These are phyloP conservation scores for Indicator indicator DNA, from an alignment of 2,113 vertebrate species.

Conservation along the genomic window DNA sequence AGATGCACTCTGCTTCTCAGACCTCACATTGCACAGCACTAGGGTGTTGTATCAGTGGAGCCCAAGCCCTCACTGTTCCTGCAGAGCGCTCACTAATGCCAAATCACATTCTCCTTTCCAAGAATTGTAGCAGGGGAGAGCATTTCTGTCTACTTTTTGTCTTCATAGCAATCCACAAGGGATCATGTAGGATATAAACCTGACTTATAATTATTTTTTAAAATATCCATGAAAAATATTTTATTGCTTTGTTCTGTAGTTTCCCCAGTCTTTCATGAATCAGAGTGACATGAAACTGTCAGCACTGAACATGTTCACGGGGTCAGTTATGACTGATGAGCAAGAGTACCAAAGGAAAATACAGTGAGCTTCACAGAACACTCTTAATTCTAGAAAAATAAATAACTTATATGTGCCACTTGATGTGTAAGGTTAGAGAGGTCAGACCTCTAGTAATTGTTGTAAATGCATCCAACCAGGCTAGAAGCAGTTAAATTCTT, in stretches of 20 bases:
- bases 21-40: neutral
- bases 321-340: conserved; percentile 16
- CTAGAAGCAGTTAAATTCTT: conserved; percentile 38
- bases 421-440: conserved; percentile 38
- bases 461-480: conserved; percentile 1
- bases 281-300: neutral
- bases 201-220: neutral
- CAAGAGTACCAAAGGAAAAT: conserved; percentile 21
- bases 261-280: neutral
- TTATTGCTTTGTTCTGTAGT: neutral
- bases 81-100: neutral
- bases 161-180: neutral
- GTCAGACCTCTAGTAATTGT: conserved; percentile 34
- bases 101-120: neutral
- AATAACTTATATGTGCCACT: neutral
- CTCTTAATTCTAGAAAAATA: conserved; percentile 65
- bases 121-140: neutral
- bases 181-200: neutral
- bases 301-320: neutral
- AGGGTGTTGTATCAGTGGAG: neutral
- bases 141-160: neutral
- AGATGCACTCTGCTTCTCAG: neutral
- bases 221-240: neutral
- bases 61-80: neutral
- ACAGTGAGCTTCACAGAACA: conserved; percentile 18